Base-by-base conservation (phyloP, 2,113 vertebrate genomes). In the Cacatua alba region DNA sequence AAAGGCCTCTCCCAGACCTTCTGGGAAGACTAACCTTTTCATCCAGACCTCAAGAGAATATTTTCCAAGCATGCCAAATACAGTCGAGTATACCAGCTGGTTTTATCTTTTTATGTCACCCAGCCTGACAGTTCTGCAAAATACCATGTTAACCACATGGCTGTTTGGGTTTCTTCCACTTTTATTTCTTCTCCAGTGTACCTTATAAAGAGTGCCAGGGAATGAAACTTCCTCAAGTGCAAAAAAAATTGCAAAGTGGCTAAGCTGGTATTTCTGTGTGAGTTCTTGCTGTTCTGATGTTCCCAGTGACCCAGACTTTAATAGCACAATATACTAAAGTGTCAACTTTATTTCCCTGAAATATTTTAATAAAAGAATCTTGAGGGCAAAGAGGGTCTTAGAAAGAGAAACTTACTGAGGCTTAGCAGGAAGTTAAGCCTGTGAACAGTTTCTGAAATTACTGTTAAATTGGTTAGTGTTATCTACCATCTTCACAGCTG, bases 381-480 rank as follows among this genome's bases (percentile, higher is more conserved):
- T 44, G 33, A 52, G n/a, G 46, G 28, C 43, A 85, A 79, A 76
- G 31, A 89, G 18, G 7, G 7, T 82, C 63, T 82, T 44, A 77
- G 76, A 65, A 65, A 88, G 41, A 59, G 85, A 62, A 69, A 9
- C 17, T 41, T 62, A 29, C 7, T 51, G 67, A 80, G 43, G 31
- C 51, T 86, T 86, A 83, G 35, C 76, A 96, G 86, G 85, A 96
- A 92, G 88, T 82, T 13, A 41, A 44, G 48, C 63, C 43, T 81
- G 29, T 41, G 64, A 85, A 83, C 2, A 0, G 48, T 93, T 90
- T 77, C 87, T 92, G 80, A 80, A 92, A 92, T 95, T 41, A 29
- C 84, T 67, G 84, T 88, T 95, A 62, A 79, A 80, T 82, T 82
- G 74, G 20, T 89, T 82, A 63, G 62, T 69, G 44, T 95, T 96